Conservation (phyloP, 2,888 invertebrate genomes). For the Macrosiphum euphorbiae region DNA sequence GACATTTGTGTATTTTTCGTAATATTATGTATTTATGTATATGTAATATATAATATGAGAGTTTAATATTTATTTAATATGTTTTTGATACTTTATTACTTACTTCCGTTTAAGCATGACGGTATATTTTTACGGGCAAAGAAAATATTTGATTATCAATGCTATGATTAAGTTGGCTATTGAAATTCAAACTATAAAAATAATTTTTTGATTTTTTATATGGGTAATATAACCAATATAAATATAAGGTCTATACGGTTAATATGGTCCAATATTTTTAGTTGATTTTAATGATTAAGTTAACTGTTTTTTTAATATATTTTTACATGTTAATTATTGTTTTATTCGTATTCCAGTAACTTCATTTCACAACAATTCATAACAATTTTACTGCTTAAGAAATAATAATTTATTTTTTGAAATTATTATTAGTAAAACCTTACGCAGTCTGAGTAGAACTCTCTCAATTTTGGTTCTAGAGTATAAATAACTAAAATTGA, state of each 20-base stretch:
- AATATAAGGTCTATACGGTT: too few species aligned
- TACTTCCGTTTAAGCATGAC: not conserved
- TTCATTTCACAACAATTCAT: not conserved
- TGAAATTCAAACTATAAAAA: not conserved
- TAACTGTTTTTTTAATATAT: not conserved
- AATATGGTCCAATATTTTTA: not conserved
- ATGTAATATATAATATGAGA: not conserved
- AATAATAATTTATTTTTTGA: not conserved
- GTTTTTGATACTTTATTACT: not conserved
- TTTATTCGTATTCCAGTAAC: too few species aligned
- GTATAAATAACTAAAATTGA: too few species aligned
- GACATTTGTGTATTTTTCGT: not conserved
- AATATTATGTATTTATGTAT: not conserved
- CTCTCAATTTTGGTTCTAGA: too few species aligned
- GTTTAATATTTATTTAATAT: not conserved
- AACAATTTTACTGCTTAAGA: not conserved
- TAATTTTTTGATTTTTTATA: not conserved
- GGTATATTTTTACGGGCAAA: not conserved
- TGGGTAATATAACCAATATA: not conserved
- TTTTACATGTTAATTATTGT: not conserved
- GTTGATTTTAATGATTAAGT: not conserved
- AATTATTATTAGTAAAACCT: too few species aligned
- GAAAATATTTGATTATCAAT: too few species aligned
- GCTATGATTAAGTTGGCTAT: not conserved
- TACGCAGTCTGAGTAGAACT: too few species aligned